Percentiles rank a stretch among this genome's conserved stretches.
Evolutionary conservation across 2,888 invertebrate genomes (phyloP).

Genomic region (Torymus tubicola): DNA sequence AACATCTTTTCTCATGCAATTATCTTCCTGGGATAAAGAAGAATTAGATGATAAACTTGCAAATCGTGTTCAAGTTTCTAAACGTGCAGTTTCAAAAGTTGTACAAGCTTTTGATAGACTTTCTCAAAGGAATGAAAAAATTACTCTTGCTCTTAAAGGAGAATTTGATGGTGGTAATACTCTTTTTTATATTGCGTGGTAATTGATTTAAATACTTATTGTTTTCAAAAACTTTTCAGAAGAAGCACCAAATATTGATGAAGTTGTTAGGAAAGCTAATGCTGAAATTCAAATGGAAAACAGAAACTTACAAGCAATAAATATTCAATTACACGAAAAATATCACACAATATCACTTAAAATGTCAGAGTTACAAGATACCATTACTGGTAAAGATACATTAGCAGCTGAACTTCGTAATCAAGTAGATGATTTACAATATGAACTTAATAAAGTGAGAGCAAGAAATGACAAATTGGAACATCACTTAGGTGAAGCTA

Average conservation of each 20-base stretch:
- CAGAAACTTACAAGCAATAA: slow-evolving; percentile 91
- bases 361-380: slow-evolving; percentile 92
- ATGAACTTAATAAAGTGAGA: slow-evolving; percentile 91
- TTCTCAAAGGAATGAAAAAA: slow-evolving; percentile 96
- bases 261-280: slow-evolving; percentile 90
- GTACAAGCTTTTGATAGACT: slow-evolving; percentile 97
- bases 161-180: slow-evolving; percentile 83
- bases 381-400: slow-evolving; percentile 93
- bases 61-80: slow-evolving; percentile 96
- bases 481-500: slow-evolving; percentile 93
- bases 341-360: slow-evolving; percentile 95
- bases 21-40: slow-evolving; percentile 98
- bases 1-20: slow-evolving; percentile 94
- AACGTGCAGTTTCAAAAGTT: slow-evolving; percentile 96
- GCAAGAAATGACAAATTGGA: slow-evolving; percentile 94
- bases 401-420: slow-evolving; percentile 96
- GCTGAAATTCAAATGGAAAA: slow-evolving; percentile 94
- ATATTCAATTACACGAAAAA: slow-evolving; percentile 93
- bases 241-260: slow-evolving; percentile 86
- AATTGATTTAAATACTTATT: slow-evolving; percentile 11
- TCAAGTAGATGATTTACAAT: slow-evolving; percentile 97
- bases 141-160: slow-evolving; percentile 91
- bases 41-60: slow-evolving; percentile 97
- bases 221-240: slow-evolving; percentile 74
- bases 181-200: slow-evolving; percentile 11